Conservation (phyloP, 2,888 invertebrate species). For the Macrophya annulata region DNA sequence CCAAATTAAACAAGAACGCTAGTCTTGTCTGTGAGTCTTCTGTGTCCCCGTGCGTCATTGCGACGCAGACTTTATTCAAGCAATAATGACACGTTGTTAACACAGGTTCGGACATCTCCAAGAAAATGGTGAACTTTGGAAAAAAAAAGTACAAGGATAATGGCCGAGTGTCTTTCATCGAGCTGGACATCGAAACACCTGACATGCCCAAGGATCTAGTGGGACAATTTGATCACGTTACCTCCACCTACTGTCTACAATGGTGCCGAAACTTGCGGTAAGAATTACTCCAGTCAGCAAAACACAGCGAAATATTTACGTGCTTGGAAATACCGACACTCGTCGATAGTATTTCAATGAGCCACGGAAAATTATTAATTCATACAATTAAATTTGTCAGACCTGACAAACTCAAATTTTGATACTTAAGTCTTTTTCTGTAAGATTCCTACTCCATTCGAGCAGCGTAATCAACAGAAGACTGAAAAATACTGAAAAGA, state of each 20-base stretch:
- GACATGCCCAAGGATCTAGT: constrained; percentile 80
- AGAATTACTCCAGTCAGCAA: constrained; percentile 58
- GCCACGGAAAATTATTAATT: not conserved
- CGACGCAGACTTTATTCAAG: not conserved
- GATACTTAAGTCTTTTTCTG: no score
- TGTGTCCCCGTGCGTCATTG: no score
- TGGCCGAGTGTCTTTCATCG: constrained; percentile 79
- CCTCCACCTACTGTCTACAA: constrained; percentile 90
- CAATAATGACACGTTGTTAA: not conserved
- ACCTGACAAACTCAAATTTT: no score
- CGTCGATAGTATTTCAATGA: not conserved
- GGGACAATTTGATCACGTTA: constrained; percentile 85
- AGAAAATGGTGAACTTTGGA: constrained; percentile 87
- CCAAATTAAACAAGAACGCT: constrained; percentile 82
- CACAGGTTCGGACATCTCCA: constrained; percentile 87
- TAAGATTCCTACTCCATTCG: no score
- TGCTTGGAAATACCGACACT: not conserved
- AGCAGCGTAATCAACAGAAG: no score
- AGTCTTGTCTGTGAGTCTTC: constrained; percentile 65
- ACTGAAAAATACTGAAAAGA: no score
- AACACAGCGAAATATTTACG: not conserved
- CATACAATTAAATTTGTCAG: no score
- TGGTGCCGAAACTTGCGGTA: constrained; percentile 90
- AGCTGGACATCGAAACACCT: constrained; percentile 83
- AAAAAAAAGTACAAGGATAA: constrained; percentile 81